A percentile compares a stretch with the other conserved stretches of the same genome.
These are phyloP conservation scores for Caenorhabditis sp. DNA, from an alignment of 2,888 invertebrate genomes.

Conservation along the genomic window DNA sequence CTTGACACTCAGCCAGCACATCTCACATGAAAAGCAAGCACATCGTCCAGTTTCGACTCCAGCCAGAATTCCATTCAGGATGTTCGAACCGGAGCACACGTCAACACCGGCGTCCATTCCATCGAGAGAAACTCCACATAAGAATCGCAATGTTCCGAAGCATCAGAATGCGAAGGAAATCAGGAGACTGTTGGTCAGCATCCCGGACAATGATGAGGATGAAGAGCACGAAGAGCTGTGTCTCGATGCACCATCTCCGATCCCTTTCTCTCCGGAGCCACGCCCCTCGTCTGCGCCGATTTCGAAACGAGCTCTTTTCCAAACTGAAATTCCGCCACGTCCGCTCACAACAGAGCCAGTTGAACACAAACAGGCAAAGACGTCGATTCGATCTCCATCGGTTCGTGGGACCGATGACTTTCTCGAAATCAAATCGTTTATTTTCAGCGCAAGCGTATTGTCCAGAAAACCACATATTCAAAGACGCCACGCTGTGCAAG, in stretches of 20 bases:
- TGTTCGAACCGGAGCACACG: no score
- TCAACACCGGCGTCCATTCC: no score
- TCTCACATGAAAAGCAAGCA: no score
- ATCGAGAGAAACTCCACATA: no score
- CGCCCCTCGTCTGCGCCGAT: constrained; percentile 3
- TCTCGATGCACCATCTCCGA: neutral
- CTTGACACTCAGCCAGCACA: no score
- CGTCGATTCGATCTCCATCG: neutral
- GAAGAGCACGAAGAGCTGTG: neutral
- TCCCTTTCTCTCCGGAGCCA: constrained; percentile 2
- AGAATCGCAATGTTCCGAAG: neutral
- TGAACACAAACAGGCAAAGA: neutral
- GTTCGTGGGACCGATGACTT: neutral
- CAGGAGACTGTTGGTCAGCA: neutral
- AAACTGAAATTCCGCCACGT: neutral
- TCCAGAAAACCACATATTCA: neutral
- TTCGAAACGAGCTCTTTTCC: neutral
- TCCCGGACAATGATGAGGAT: neutral
- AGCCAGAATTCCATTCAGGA: no score
- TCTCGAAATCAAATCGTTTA: neutral
- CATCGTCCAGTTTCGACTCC: no score
- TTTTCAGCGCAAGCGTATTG: neutral
- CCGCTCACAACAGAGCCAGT: constrained; percentile 4
- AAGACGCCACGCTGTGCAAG: constrained; percentile 12
- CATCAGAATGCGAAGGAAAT: neutral